A percentile compares a stretch with the other conserved stretches of the same genome.
These are phyloP conservation scores for Mesoclemmys tuberculata DNA, from an alignment of 2,113 vertebrate genomes.

Conservation along the genomic window DNA sequence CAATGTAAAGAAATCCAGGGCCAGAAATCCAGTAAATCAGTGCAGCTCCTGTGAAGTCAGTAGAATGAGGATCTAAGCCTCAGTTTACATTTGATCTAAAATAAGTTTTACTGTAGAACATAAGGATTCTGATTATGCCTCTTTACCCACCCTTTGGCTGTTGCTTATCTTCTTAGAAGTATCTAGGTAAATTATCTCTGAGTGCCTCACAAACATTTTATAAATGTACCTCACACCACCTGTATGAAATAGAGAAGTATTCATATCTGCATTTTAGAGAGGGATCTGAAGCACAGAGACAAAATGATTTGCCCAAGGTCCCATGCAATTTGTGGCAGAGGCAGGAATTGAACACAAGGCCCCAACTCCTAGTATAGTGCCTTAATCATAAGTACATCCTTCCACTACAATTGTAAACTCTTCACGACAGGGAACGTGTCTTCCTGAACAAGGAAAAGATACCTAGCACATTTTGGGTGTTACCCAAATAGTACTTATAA, in stretches of 20 bases:
- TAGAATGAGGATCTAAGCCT: not conserved
- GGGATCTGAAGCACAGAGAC: not conserved
- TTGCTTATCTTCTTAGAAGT: not conserved
- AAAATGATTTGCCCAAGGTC: not conserved
- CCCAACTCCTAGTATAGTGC: not conserved
- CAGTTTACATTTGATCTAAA: not conserved
- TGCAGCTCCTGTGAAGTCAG: not conserved
- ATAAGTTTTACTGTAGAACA: not conserved
- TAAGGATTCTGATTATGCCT: not conserved
- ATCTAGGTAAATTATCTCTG: not conserved
- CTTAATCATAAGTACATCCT: not conserved
- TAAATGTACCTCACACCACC: not conserved
- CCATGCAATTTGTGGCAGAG: not conserved
- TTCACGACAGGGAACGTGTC: not conserved
- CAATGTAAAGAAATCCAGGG: rapidly evolving
- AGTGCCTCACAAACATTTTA: not conserved
- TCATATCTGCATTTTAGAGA: not conserved
- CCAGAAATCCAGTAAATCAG: not conserved
- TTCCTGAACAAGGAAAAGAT: not conserved
- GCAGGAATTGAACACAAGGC: not conserved
- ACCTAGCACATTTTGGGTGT: not conserved
- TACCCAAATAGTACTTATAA: not conserved
- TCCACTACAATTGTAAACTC: constrained; percentile 14
- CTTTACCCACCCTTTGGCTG: not conserved
- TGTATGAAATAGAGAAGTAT: not conserved